Conservation (phyloP, 1,140 invertebrate genomes). For the Neuroterus valhalla region DNA sequence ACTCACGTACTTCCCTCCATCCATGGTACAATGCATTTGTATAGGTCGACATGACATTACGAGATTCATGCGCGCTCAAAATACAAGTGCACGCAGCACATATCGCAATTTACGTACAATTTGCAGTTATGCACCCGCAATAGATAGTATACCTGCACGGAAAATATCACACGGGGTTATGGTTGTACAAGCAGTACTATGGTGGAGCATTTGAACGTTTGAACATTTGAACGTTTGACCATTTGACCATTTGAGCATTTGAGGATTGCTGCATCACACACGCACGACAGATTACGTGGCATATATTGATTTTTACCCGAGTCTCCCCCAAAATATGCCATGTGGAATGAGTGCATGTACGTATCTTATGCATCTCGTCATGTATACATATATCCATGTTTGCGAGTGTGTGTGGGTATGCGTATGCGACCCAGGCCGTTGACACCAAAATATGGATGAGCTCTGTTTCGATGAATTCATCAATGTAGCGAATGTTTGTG, state of each 20-base stretch:
- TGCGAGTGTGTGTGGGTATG: not conserved
- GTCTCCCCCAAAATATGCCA: constrained; percentile 30
- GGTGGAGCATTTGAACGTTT: not conserved
- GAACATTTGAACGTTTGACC: constrained; percentile 34
- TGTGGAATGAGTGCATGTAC: constrained; percentile 37
- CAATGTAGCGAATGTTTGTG: constrained; percentile 33
- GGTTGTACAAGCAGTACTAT: constrained; percentile 4
- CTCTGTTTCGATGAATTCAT: constrained; percentile 27
- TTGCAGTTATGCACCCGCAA: not conserved
- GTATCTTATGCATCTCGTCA: constrained; percentile 1
- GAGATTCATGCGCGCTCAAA: constrained; percentile 14
- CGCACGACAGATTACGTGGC: constrained; percentile 55
- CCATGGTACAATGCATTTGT: constrained; percentile 8
- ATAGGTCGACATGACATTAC: constrained; percentile 16
- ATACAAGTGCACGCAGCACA: constrained; percentile 5
- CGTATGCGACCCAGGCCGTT: not conserved
- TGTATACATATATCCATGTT: not conserved
- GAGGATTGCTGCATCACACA: constrained; percentile 46
- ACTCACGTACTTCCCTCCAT: constrained; percentile 23
- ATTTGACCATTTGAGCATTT: not conserved
- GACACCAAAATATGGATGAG: constrained; percentile 32
- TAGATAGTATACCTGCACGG: not conserved
- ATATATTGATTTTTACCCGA: constrained; percentile 57
- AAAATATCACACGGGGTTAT: constrained; percentile 5
- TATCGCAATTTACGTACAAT: constrained; percentile 16